Evolutionary conservation across 1,140 invertebrate genomes (phyloP), one percentile per base, ranked within the genome.

Genomic region (Drosophila bifasciata): DNA sequence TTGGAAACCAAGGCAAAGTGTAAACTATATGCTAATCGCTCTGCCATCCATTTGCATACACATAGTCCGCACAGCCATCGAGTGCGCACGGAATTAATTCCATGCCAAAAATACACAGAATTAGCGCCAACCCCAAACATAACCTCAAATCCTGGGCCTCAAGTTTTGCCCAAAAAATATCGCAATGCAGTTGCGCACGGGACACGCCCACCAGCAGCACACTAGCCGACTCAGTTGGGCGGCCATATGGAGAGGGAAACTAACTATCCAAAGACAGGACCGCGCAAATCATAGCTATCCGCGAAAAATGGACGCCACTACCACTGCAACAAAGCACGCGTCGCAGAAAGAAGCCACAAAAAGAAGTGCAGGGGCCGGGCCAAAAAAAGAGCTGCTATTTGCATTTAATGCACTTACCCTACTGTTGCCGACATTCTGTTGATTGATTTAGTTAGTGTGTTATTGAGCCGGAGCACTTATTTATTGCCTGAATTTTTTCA

Each of bases 341-440:
- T 72, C 76, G 67, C 74, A 81, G 74, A 86, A 76, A 79, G 79
- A 88, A 88, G 83, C 83, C 81, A 86, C 81, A 85, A 85, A 84
- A 85, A 74, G 79, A 79, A 67, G 39, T 56, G 23, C 19, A 17
- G 13, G 8, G 46, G 19, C 32, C 11, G 6, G 19, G 41, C 23
- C 41, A 17, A 45, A n/a, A 21, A 45, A 3, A 19, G 19, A 25
- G n/a, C 9, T 28, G 25, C 46, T 16, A 56, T 44, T 63, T 39
- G 3, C 5, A 28, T 17, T 9, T 36, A 41, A 1, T 46, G 9
- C 15, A 88, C 81, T 86, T 75, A 86, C 81, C 81, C 55, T 58
- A 66, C 32, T 72, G 72, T 32, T 77, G 76, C 51, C 66, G 83
- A 86, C 83, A 88, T 88, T 68, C 45, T 86, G 39, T 70, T 78